These are phyloP conservation scores for Dascyllus trimaculatus DNA, from an alignment of 2,113 vertebrate genomes.

Conservation along the genomic window DNA sequence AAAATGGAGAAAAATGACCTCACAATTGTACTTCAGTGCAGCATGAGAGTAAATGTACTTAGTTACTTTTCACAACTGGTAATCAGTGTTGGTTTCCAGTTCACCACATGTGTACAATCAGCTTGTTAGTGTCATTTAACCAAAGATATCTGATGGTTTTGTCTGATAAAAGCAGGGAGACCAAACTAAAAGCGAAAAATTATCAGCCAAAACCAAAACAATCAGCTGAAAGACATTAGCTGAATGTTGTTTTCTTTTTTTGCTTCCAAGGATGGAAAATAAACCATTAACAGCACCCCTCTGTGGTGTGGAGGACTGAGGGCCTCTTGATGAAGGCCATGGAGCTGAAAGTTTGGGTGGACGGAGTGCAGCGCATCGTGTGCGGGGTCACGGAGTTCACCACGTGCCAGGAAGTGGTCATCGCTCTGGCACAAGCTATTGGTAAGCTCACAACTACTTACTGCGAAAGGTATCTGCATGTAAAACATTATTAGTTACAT, in stretches of 20 bases:
- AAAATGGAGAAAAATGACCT: too few species aligned
- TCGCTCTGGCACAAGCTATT: conserved; percentile 97
- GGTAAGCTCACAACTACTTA: conserved; percentile 82
- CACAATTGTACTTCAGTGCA: too few species aligned
- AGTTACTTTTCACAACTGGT: not conserved
- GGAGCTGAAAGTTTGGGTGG: conserved; percentile 99
- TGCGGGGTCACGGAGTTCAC: conserved; percentile 97
- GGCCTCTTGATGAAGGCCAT: conserved; percentile 86
- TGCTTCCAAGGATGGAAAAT: conserved; percentile 55
- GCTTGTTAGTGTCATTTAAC: not conserved
- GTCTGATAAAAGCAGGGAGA: not conserved
- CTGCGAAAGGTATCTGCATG: not conserved
- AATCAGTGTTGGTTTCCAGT: not conserved
- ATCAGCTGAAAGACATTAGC: not conserved
- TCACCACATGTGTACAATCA: not conserved
- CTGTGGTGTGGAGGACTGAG: conserved; percentile 76
- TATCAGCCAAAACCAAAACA: not conserved
- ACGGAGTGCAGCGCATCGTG: conserved; percentile 96
- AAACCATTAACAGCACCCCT: conserved; percentile 36
- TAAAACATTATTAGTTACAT: not conserved
- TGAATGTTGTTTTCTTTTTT: not conserved
- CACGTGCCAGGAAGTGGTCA: conserved; percentile 98
- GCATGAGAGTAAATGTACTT: too few species aligned
- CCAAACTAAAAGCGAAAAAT: not conserved
- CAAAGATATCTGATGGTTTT: not conserved